A percentile compares a stretch with the other conserved stretches of the same genome.
Conservation (phyloP, 2,888 invertebrate species). For the Encarsia formosa region DNA sequence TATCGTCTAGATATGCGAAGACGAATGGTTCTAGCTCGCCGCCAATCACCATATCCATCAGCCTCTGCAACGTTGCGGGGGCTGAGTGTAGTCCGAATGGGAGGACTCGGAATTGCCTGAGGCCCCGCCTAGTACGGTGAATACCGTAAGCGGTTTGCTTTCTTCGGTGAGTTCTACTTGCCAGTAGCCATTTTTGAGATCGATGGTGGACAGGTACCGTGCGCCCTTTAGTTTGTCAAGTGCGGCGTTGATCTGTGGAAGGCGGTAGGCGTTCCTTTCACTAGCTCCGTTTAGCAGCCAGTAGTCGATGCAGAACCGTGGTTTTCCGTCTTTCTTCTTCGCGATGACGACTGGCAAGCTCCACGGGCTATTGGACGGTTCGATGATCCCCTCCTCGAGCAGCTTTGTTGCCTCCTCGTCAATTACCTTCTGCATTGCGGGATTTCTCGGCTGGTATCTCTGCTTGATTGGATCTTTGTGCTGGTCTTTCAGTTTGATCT, state of each 20-base stretch:
- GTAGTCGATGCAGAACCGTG: conserved; percentile 8
- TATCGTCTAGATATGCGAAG: conserved; percentile 16
- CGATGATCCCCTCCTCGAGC: conserved; percentile 14
- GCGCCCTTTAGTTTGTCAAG: conserved; percentile 7
- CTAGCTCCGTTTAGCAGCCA: not conserved
- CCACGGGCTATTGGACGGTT: conserved; percentile 14
- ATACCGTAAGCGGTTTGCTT: not conserved
- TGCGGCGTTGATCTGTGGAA: not conserved
- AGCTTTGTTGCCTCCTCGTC: conserved; percentile 4
- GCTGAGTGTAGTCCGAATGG: not conserved
- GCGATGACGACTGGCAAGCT: conserved; percentile 10
- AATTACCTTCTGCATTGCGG: conserved; percentile 26
- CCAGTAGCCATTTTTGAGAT: not conserved
- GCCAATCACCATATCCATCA: not conserved
- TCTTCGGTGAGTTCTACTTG: not conserved
- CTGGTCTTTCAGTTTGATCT: too few relatives aligned
- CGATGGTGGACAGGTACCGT: not conserved
- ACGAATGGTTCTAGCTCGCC: not conserved
- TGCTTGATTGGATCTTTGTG: conserved; percentile 27
- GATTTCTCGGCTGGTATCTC: conserved; percentile 30
- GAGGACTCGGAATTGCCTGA: not conserved
- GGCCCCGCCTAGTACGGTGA: not conserved
- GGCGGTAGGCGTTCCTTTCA: conserved; percentile 7
- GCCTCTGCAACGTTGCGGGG: not conserved
- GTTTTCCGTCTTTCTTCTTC: conserved; percentile 7